Evolutionary conservation across 1,140 invertebrate genomes (phyloP), one percentile per base, ranked within the genome.

Genomic region (Rhyzopertha dominica): DNA sequence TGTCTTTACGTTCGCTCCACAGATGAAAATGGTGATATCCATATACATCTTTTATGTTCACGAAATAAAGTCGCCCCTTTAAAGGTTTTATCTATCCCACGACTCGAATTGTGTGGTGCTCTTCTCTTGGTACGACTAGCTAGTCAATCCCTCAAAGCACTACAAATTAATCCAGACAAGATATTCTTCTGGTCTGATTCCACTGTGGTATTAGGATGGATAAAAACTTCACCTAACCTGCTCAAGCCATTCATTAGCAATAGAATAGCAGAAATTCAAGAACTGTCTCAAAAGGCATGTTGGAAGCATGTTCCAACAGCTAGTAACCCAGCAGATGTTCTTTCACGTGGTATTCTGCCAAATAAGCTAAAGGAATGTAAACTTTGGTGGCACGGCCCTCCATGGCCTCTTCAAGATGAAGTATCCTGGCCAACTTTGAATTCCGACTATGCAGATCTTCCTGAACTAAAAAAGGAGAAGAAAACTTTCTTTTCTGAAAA

Each of bases 231-330:
- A 2, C 51, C 54, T 2, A 35, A 53, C 18, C 47, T 36, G 65
- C 59, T 39, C 64, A 70, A 45, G 20, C 62, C 60, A 5, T 73
- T 65, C 47, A 66, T 73, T 0, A 64, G 63, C 1, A 72, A 68
- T 48, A 40, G 69, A 17, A 54, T 71, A 0, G 19, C 54, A 1
- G 47, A 65, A 50, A 71, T 73, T 20, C 64, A 62, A 32, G 49
- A 49, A 1, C 32, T 43, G n/a, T 13, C 50, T 8, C 4, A 28
- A 10, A 3, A 43, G 10, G 32, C 29, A 9, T 13, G 49, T 20
- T 73, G 68, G 65, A 13, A 26, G 12, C 61, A 70, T 44, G 55
- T 69, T 1, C 29, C 39, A 2, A 46, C 49, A 5, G 10, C 13
- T 5, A 37, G 60, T 4, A 72, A 72, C 47, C 66, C 67, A 10